Base-by-base conservation (phyloP, 2,113 vertebrate genomes). In the Stictonetta naevosa region DNA sequence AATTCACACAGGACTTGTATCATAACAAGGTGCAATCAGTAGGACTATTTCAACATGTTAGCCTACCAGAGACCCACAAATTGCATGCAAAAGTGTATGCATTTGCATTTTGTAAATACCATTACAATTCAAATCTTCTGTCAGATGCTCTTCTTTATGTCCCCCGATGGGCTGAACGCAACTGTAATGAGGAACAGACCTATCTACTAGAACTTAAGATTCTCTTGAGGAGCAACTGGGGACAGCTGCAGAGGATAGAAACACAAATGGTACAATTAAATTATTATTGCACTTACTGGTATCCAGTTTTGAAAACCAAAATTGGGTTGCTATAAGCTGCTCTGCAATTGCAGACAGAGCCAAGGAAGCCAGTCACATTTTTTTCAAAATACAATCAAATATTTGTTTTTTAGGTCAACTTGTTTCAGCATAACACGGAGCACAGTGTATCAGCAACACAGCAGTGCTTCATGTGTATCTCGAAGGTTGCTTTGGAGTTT, bases 181-280 rank as follows among this genome's bases (percentile, higher is more conserved):
- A 81, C 7, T 63, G 26, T 92, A 97, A 93, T 60, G 83, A 95
- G 88, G 85, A 97, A 83, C 92, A 93, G 90, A 90, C 33, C 75
- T 69, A 83, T 36, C 38, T 52, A 87, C 60, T 38, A 87, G 58
- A 92, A 82, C 83, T 86, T 38, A 38, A 34, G 59, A 83, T 74
- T 72, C 78, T 90, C 84, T 13, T 52, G 88, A 88, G 53, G 34
- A 94, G 55, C 77, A 93, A 92, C 66, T 69, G 38, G 69, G 92
- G 86, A 90, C 88, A 93, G 88, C 84, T 94, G 78, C 67, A 94
- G 62, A 92, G 69, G 66, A 87, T 44, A 48, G 74, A 89, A 95
- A 87, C 1, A 25, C 71, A 73, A 95, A 81, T n/a, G 26, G 48
- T 25, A 76, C 80, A 78, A 86, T 60, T 84, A 76, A 82, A 83